Conservation (phyloP, 2,797 vertebrate genomes). For the Sphenodon punctatus region DNA sequence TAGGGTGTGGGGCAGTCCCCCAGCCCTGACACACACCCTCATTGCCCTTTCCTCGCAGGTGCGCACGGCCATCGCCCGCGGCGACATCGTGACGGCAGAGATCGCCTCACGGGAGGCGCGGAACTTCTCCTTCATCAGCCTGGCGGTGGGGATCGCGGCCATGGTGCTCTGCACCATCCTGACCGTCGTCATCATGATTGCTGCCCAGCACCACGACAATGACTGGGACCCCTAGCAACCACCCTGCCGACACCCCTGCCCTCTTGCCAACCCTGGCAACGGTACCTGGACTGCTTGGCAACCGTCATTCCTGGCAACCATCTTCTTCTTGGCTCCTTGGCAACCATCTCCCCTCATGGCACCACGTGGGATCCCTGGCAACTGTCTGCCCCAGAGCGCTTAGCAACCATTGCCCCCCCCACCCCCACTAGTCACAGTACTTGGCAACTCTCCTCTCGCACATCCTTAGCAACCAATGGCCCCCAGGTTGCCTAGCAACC, state of each 20-base stretch:
- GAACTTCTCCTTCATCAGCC: constrained; percentile 97
- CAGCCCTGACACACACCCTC: background rate
- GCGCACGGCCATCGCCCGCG: constrained; percentile 88
- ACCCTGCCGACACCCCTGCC: background rate
- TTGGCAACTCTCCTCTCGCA: background rate
- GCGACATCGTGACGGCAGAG: constrained; percentile 93
- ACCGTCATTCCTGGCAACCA: background rate
- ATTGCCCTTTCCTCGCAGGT: constrained; percentile 73
- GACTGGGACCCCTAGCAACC: constrained; percentile 89
- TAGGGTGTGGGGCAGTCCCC: no score
- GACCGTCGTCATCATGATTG: constrained; percentile 94
- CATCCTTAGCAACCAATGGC: background rate
- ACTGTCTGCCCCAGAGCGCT: background rate
- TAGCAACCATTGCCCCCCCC: background rate
- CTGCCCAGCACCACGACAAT: constrained; percentile 93
- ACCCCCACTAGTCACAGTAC: no score
- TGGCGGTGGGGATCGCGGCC: constrained; percentile 93
- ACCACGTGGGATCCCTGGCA: background rate
- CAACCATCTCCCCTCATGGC: background rate
- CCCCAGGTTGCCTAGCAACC: no score
- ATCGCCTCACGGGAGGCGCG: constrained; percentile 93
- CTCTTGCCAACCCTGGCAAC: background rate
- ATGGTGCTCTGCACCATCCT: constrained; percentile 96
- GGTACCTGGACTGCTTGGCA: background rate
- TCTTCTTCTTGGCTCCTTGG: background rate